Evolutionary conservation across 1,140 invertebrate genomes (phyloP).

Genomic region (Lordiphosa clarofinis): DNA sequence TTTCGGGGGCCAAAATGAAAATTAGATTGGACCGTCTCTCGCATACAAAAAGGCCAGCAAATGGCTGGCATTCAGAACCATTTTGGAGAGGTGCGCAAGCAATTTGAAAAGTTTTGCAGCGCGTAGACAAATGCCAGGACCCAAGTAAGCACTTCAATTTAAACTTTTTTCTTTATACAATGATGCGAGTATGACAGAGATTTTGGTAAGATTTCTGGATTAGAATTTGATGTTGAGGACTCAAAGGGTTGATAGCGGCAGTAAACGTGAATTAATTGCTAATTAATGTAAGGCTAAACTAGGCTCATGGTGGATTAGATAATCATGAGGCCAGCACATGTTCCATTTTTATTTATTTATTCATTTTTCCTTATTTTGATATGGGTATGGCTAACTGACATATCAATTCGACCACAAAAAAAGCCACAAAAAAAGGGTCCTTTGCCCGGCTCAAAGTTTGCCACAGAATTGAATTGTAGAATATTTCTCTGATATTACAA

Average conservation of each 20-base stretch:
- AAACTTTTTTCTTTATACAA: slow-evolving; percentile 47
- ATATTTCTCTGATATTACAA: slow-evolving; percentile 9
- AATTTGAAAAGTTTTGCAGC: slow-evolving; percentile 38
- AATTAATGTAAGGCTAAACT: slow-evolving; percentile 29
- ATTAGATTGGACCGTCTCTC: slow-evolving; percentile 25
- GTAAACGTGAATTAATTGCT: slow-evolving; percentile 41
- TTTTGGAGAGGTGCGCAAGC: slow-evolving; percentile 35
- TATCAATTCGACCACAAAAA: slow-evolving; percentile 49
- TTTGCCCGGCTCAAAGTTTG: background rate
- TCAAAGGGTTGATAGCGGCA: slow-evolving; percentile 35
- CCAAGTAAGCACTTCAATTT: slow-evolving; percentile 45
- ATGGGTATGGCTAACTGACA: slow-evolving; percentile 41
- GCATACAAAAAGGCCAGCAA: slow-evolving; percentile 27
- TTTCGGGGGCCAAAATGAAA: slow-evolving; percentile 36
- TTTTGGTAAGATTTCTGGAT: slow-evolving; percentile 27
- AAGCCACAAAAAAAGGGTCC: background rate
- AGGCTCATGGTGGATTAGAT: slow-evolving; percentile 14
- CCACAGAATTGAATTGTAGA: slow-evolving; percentile 7
- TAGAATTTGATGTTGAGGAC: slow-evolving; percentile 11
- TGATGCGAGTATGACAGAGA: slow-evolving; percentile 2
- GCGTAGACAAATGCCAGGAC: background rate
- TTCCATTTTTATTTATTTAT: slow-evolving; percentile 4
- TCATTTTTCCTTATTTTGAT: slow-evolving; percentile 25
- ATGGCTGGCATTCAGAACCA: slow-evolving; percentile 34
- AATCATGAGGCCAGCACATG: slow-evolving; percentile 30